Evolutionary conservation across 2,888 invertebrate species (phyloP).

Genomic region (Drosophila ustulata): DNA sequence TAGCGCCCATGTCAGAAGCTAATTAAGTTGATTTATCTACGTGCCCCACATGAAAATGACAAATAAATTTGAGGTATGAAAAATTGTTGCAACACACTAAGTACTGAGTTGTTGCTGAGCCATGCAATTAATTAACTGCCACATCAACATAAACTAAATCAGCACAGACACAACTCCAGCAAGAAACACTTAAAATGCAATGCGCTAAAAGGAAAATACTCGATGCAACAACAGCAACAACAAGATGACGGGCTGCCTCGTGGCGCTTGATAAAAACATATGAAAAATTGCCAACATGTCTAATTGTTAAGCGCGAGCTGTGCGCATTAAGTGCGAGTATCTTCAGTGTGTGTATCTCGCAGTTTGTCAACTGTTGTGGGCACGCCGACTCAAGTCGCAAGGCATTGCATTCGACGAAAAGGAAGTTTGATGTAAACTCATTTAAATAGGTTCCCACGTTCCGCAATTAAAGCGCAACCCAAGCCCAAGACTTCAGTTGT

Average conservation of each 20-base stretch:
- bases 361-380: slow-evolving; percentile 35
- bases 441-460: slow-evolving; percentile 78
- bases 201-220: slow-evolving; percentile 23
- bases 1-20: slow-evolving; percentile 66
- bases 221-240: slow-evolving; percentile 1
- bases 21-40: slow-evolving; percentile 74
- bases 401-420: slow-evolving; percentile 46
- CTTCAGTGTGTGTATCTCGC: slow-evolving; percentile 44
- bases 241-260: slow-evolving; percentile 8
- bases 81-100: slow-evolving; percentile 61
- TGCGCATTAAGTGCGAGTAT: slow-evolving; percentile 51
- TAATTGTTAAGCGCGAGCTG: slow-evolving; percentile 77
- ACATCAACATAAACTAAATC: slow-evolving; percentile 59
- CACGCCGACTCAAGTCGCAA: neutral
- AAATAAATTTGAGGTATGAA: slow-evolving; percentile 69
- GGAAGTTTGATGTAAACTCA: slow-evolving; percentile 62
- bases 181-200: slow-evolving; percentile 34
- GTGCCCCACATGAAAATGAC: slow-evolving; percentile 70
- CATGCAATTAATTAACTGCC: slow-evolving; percentile 72
- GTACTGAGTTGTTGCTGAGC: slow-evolving; percentile 34
- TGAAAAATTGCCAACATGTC: slow-evolving; percentile 56
- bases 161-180: slow-evolving; percentile 24
- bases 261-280: slow-evolving; percentile 44
- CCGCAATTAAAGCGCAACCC: slow-evolving; percentile 69
- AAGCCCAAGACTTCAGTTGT: slow-evolving; percentile 39